Evolutionary conservation across 2,888 invertebrate species (phyloP), one percentile per base, ranked within the genome.

Genomic region (Aphidoletes aphidimyza): DNA sequence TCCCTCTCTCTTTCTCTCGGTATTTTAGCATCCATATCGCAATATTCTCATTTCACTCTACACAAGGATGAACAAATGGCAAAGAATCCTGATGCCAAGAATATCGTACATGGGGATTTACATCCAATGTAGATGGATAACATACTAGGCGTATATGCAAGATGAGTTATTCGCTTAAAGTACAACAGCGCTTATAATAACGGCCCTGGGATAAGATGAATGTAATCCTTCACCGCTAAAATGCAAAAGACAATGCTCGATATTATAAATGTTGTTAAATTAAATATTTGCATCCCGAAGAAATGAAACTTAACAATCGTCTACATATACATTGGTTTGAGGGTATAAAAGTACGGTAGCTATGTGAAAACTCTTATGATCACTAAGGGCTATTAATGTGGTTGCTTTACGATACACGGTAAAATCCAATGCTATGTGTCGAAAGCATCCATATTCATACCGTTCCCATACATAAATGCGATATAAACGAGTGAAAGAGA

Each of bases 151-250:
- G 54, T 47, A 39, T 54, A 30, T 14, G 69, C 54, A 69, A 69
- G 34, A 69, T 69, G 69, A 69, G 34, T 69, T 69, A 69, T 69
- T 30, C 30, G 8, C 69, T 69, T 69, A 2, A 69, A 30, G 69
- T 69, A 69, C 69, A 69, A n/a, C n/a, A 6, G 22, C 69, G 11
- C 9, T 54, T 69, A 30, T 69, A 14, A 69, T 34, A 30, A 30
- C 17, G 69, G 69, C 69, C 30, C 69, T 69, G 69, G 69, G 30
- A 69, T 69, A 69, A 69, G 69, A 30, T 30, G 69, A 69, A 69
- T 69, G 34, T 69, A 30, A 69, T 30, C 69, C 69, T 69, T 69
- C 69, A 69, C 69, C 69, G 34, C 34, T 30, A 30, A 69, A 69
- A 69, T 17, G 69, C 30, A 30, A 69, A 69, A 69, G 69, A 69